Evolutionary conservation across 2,797 vertebrate genomes (phyloP).

Genomic region (Chiloscyllium punctatum): DNA sequence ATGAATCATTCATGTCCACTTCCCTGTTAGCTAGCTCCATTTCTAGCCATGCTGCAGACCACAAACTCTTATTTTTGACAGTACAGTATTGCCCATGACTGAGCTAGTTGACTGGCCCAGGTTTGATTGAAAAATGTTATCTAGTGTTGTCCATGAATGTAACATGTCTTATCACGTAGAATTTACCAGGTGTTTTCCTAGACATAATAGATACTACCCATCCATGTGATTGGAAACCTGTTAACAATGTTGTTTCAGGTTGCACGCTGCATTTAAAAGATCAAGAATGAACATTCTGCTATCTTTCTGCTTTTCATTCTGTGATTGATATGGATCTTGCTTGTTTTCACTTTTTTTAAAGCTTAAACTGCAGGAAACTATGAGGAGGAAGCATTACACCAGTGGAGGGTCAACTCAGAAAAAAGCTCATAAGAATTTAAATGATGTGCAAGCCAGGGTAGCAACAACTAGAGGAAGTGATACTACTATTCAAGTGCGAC

Average conservation of each 20-base stretch:
- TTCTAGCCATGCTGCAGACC: no score
- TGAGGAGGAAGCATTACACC: constrained; percentile 47
- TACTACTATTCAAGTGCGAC: constrained; percentile 56
- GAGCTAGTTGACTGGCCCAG: not conserved
- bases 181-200: not conserved
- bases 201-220: not conserved
- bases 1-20: no score
- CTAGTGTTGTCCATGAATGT: not conserved
- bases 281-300: not conserved
- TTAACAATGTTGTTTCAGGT: not conserved
- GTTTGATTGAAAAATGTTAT: not conserved
- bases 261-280: not conserved
- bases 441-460: constrained; percentile 51
- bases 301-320: not conserved
- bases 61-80: no score
- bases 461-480: constrained; percentile 59
- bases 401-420: constrained; percentile 46
- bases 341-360: constrained; percentile 43
- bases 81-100: not conserved
- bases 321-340: not conserved
- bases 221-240: not conserved
- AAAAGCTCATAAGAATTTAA: constrained; percentile 43
- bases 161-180: not conserved
- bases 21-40: no score
- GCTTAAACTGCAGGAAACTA: constrained; percentile 68